Percentiles rank a stretch among this genome's conserved stretches.
Evolutionary conservation across 1,140 invertebrate genomes (phyloP).

Genomic region (Cotesia vestalis): DNA sequence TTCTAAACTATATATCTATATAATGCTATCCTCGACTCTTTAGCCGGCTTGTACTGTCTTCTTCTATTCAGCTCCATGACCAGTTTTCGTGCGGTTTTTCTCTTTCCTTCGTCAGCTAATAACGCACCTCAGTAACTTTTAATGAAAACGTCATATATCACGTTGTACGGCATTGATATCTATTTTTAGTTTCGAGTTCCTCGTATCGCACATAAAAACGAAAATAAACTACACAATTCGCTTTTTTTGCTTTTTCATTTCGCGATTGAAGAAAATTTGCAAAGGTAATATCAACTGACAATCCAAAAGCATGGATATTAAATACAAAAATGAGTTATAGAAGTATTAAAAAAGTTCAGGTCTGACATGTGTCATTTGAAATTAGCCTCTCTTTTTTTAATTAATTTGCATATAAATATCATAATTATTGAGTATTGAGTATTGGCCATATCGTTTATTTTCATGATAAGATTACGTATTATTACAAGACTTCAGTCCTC

Average conservation of each 20-base stretch:
- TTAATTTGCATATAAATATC: no score
- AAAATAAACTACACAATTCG: not conserved
- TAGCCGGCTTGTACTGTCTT: not conserved
- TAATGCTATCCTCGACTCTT: not conserved
- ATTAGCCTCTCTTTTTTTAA: no score
- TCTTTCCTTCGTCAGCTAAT: constrained; percentile 37
- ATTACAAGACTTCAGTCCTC: no score
- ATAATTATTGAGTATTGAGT: no score
- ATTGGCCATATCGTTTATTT: no score
- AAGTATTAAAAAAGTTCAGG: no score
- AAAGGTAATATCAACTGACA: constrained; percentile 10
- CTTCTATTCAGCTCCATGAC: not conserved
- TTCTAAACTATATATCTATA: not conserved
- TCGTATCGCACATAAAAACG: not conserved
- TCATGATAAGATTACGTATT: no score
- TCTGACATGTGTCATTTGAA: no score
- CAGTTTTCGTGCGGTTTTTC: constrained; percentile 24
- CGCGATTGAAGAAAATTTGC: not conserved
- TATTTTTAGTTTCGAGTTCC: constrained; percentile 26
- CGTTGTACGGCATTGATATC: constrained; percentile 48
- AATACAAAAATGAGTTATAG: not conserved
- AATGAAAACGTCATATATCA: constrained; percentile 55
- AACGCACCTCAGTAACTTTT: constrained; percentile 50
- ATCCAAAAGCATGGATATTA: not conserved
- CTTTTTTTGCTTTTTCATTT: not conserved